Evolutionary conservation across 2,113 vertebrate genomes (phyloP).

Genomic region (Scatophagus argus): DNA sequence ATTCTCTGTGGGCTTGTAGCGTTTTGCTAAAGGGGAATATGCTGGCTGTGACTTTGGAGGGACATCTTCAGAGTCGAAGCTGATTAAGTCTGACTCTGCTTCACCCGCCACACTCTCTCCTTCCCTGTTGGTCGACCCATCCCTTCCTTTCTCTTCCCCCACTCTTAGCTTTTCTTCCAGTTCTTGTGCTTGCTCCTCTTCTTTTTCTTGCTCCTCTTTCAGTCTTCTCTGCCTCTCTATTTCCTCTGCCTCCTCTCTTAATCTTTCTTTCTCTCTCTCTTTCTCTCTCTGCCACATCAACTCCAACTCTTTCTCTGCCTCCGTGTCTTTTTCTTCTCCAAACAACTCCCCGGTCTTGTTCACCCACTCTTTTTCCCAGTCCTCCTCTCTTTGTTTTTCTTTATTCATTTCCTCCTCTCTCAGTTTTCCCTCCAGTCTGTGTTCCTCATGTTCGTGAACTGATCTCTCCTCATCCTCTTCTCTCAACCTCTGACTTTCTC

Average conservation of each 20-base stretch:
- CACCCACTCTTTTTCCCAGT: constrained; percentile 29
- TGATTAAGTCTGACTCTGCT: constrained; percentile 36
- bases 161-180: constrained; percentile 14
- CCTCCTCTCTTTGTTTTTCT: constrained; percentile 18
- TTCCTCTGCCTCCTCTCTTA: constrained; percentile 24
- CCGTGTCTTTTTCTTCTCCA: not conserved
- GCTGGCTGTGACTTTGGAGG: constrained; percentile 4
- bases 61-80: constrained; percentile 51
- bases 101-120: not conserved
- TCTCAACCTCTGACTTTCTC: not conserved
- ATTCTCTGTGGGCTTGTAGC: not conserved
- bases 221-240: not conserved
- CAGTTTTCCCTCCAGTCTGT: not conserved
- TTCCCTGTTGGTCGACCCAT: not conserved
- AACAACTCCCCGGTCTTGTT: not conserved
- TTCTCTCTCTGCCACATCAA: constrained; percentile 22
- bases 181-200: constrained; percentile 20
- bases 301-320: constrained; percentile 7
- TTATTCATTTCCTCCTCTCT: not conserved
- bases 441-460: not conserved
- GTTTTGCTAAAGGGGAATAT: not conserved
- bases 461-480: not conserved
- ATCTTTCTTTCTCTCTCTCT: constrained; percentile 38
- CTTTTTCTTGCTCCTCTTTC: constrained; percentile 13
- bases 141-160: constrained; percentile 18